phyloP scores from a whole-genome alignment of 2,888 invertebrate species.

The Elegia similella region DNA sequence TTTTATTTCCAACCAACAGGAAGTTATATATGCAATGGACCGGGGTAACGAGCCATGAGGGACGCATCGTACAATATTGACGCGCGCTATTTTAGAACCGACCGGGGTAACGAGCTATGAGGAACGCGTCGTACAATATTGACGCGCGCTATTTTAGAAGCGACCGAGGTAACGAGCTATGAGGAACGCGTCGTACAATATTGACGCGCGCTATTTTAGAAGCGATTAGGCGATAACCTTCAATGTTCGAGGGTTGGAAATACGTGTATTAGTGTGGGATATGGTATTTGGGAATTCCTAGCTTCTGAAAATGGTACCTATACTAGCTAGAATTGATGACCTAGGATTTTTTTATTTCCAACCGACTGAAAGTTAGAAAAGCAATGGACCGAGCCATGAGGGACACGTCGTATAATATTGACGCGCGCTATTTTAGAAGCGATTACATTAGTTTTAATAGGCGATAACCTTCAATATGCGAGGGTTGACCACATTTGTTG shows the following conservation, averaged over 20 bases:
- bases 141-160: conserved; percentile 7
- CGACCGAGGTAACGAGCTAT: conserved; percentile 7
- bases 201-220: conserved; percentile 6
- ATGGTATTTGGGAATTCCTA: too few species aligned
- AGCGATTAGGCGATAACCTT: not conserved
- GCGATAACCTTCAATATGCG: not conserved
- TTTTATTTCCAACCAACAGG: not conserved
- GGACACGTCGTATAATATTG: not conserved
- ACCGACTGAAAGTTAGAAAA: conserved; percentile 4
- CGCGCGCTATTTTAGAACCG: conserved; percentile 4
- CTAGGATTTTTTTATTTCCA: too few species aligned
- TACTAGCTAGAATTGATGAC: too few species aligned
- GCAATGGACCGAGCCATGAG: conserved; percentile 4
- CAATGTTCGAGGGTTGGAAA: not conserved
- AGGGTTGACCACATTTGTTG: not conserved
- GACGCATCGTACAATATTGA: not conserved
- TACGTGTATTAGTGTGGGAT: too few species aligned
- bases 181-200: not conserved
- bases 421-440: conserved; percentile 6
- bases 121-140: not conserved
- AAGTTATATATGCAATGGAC: conserved; percentile 2
- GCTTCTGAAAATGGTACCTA: too few species aligned
- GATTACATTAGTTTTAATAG: conserved; percentile 9
- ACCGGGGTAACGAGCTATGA: conserved; percentile 4
- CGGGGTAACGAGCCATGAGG: conserved; percentile 7